Evolutionary conservation across 2,888 invertebrate genomes (phyloP).

Genomic region (Mylabris sibirica): DNA sequence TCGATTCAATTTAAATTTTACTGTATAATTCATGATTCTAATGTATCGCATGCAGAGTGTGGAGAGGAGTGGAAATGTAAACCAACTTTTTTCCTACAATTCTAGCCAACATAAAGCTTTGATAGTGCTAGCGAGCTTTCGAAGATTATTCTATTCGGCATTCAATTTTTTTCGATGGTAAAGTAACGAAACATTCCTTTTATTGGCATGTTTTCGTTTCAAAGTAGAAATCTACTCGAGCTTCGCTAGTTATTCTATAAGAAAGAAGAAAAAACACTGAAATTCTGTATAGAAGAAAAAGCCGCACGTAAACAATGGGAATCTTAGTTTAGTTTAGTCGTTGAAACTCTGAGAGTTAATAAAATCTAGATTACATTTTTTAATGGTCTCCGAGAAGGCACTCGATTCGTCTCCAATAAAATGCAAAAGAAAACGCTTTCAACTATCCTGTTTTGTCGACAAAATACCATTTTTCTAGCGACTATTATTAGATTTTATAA

Average conservation of each 20-base stretch:
- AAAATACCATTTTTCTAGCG: conserved; percentile 7
- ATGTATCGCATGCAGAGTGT: background rate
- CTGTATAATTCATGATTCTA: background rate
- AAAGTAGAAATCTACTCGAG: background rate
- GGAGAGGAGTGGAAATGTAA: background rate
- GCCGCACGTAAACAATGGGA: conserved; percentile 19
- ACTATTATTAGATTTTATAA: no score
- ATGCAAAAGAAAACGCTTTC: conserved; percentile 7
- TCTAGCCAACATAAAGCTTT: background rate
- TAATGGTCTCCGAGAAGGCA: conserved; percentile 15
- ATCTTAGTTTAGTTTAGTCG: background rate
- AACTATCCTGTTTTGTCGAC: no score
- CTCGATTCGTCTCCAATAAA: conserved; percentile 13
- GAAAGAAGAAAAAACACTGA: background rate
- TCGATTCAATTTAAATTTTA: background rate
- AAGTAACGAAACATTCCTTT: background rate
- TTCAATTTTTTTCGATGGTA: background rate
- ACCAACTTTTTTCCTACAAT: background rate
- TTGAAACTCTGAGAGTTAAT: conserved; percentile 16
- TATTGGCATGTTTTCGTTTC: background rate
- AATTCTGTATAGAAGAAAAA: background rate
- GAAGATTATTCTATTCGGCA: background rate
- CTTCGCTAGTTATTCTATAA: background rate
- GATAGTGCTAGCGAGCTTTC: background rate
- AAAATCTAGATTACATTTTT: conserved; percentile 24